phyloP scores from a whole-genome alignment of 37 sponge, comb jelly and placozoan species.

The Mnemiopsis leidyi region DNA sequence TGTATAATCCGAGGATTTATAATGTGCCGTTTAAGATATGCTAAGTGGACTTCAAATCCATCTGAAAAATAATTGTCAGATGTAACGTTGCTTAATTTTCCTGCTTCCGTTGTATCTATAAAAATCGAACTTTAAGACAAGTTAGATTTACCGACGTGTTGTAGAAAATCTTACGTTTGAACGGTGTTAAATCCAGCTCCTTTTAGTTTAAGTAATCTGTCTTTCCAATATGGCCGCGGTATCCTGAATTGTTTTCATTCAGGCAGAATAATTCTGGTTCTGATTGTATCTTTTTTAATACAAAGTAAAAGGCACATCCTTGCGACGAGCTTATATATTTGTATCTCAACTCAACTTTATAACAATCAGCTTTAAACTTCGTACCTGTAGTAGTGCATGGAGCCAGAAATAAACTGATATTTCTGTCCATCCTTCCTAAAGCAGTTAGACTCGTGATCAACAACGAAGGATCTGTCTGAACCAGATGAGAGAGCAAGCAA shows the following conservation, averaged over 20 bases:
- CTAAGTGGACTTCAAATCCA: not conserved
- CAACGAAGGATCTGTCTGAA: slow-evolving; percentile 24
- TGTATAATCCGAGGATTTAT: not conserved
- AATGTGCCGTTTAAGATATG: not conserved
- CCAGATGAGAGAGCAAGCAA: not conserved
- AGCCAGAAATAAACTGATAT: slow-evolving; percentile 39
- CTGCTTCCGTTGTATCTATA: too few species aligned
- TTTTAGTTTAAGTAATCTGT: slow-evolving; percentile 54
- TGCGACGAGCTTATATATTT: too few species aligned
- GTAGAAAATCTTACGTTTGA: slow-evolving; percentile 65
- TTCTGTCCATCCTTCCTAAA: slow-evolving; percentile 36
- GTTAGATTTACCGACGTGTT: too few species aligned
- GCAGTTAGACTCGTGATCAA: slow-evolving; percentile 33
- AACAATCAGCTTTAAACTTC: too few species aligned
- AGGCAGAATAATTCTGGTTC: too few species aligned
- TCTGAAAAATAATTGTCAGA: not conserved
- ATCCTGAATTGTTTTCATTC: too few species aligned
- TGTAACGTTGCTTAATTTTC: too few species aligned
- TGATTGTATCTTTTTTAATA: too few species aligned
- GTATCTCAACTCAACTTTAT: too few species aligned
- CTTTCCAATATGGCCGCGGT: not conserved
- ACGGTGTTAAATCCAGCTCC: slow-evolving; percentile 54
- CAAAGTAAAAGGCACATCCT: too few species aligned
- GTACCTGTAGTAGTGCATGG: slow-evolving; percentile 65
- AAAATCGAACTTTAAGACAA: too few species aligned